These are phyloP conservation scores for Dilophus febrilis DNA, from an alignment of 2,888 invertebrate species.

Conservation along the genomic window DNA sequence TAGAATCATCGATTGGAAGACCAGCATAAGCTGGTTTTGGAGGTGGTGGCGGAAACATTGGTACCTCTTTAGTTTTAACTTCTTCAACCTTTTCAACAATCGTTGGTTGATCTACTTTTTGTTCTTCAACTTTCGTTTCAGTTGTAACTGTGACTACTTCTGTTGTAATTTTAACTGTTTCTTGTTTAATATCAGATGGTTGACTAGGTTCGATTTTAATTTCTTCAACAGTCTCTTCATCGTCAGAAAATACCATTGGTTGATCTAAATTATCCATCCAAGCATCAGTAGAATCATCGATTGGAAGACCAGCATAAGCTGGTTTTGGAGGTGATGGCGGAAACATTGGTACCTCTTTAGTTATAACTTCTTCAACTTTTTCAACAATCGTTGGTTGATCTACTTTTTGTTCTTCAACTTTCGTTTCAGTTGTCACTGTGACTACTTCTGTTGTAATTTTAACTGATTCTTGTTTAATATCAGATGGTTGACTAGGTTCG, in stretches of 20 bases:
- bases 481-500: too few species aligned
- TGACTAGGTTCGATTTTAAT: background rate
- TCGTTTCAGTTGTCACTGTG: too few species aligned
- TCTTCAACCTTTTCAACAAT: too few species aligned
- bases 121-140: slow-evolving; percentile 1
- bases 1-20: slow-evolving; percentile 19
- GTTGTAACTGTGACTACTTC: background rate
- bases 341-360: too few species aligned
- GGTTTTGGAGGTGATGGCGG: slow-evolving; percentile 12
- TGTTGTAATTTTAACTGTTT: background rate
- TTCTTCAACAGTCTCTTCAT: slow-evolving; percentile 10
- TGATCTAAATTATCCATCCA: slow-evolving; percentile 25
- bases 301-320: slow-evolving; percentile 18
- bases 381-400: too few species aligned
- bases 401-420: too few species aligned
- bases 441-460: too few species aligned
- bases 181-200: too few species aligned
- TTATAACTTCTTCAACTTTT: background rate
- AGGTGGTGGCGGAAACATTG: too few species aligned
- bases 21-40: slow-evolving; percentile 17
- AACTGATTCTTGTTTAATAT: slow-evolving; percentile 10
- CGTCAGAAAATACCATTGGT: slow-evolving; percentile 16
- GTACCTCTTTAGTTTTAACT: too few species aligned
- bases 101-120: too few species aligned
- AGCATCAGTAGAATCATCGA: slow-evolving; percentile 18